These are phyloP conservation scores for Drosophila kanapiae DNA, from an alignment of 1,140 invertebrate genomes.

Conservation along the genomic window DNA sequence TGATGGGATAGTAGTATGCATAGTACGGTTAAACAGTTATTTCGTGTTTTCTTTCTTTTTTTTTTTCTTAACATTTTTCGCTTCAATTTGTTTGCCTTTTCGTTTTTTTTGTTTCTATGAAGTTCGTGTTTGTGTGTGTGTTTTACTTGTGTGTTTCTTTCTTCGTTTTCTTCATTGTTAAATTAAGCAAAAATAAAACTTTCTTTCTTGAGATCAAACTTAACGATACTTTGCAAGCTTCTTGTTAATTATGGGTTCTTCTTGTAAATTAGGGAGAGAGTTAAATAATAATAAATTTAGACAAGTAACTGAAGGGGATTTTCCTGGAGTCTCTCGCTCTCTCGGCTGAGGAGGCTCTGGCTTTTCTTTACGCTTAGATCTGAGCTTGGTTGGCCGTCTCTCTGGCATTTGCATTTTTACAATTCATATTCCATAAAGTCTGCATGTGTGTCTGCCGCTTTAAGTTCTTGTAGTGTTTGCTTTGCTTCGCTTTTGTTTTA, in stretches of 20 bases:
- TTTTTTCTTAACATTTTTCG: slow-evolving; percentile 43
- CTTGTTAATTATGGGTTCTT: slow-evolving; percentile 30
- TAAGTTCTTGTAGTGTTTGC: slow-evolving; percentile 41
- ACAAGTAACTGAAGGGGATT: slow-evolving; percentile 37
- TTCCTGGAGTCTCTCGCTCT: slow-evolving; percentile 24
- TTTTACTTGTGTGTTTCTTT: slow-evolving; percentile 40
- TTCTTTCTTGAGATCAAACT: slow-evolving; percentile 80
- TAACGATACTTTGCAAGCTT: slow-evolving; percentile 82
- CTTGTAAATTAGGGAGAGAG: slow-evolving; percentile 37
- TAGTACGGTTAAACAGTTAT: slow-evolving; percentile 80
- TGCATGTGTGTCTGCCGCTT: slow-evolving; percentile 52
- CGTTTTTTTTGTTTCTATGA: slow-evolving; percentile 24
- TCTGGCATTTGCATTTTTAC: slow-evolving; percentile 49
- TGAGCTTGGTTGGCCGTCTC: slow-evolving; percentile 32
- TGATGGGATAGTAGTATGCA: slow-evolving; percentile 68
- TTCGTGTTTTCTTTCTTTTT: slow-evolving; percentile 49
- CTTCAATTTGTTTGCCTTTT: slow-evolving; percentile 32
- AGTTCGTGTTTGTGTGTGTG: slow-evolving; percentile 16
- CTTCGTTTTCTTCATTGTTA: slow-evolving; percentile 62
- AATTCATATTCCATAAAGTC: slow-evolving; percentile 65
- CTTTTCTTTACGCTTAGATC: slow-evolving; percentile 2
- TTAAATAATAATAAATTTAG: slow-evolving; percentile 47
- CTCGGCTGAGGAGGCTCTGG: background rate
- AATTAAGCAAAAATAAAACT: slow-evolving; percentile 80
- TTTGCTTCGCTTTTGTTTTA: slow-evolving; percentile 66